A percentile compares a stretch with the other conserved stretches of the same genome.
Conservation (phyloP, 1,140 invertebrate species). For the Ceratina japonica region DNA sequence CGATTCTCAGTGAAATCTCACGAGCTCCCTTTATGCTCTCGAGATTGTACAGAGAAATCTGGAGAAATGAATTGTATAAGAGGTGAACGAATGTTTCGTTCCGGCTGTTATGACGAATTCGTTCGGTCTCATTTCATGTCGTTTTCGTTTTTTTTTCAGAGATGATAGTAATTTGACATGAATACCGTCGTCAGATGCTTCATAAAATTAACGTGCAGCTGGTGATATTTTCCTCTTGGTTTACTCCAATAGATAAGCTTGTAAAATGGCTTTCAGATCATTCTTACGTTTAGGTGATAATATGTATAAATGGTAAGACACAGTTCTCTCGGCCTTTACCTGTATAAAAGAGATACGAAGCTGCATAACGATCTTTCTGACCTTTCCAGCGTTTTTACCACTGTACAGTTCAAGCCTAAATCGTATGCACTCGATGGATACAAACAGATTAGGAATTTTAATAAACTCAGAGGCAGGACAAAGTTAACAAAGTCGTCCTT, state of each 20-base stretch:
- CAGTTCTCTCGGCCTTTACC: not conserved
- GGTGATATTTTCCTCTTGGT: not conserved
- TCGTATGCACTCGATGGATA: constrained; percentile 17
- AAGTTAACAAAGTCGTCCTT: constrained; percentile 77
- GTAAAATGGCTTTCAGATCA: constrained; percentile 61
- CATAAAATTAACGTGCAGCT: not conserved
- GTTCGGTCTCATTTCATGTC: too few species aligned
- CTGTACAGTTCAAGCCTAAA: constrained; percentile 29
- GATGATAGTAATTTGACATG: not conserved
- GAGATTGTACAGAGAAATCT: too few species aligned
- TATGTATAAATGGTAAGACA: constrained; percentile 64
- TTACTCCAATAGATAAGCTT: not conserved
- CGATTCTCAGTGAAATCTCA: too few species aligned
- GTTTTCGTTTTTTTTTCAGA: constrained; percentile 12
- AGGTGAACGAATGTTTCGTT: too few species aligned
- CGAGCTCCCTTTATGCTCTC: too few species aligned
- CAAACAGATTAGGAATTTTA: constrained; percentile 65
- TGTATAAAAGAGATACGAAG: not conserved
- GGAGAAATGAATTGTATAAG: too few species aligned
- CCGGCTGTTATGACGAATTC: too few species aligned
- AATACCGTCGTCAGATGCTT: not conserved
- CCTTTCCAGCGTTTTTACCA: constrained; percentile 38
- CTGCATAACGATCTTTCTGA: not conserved
- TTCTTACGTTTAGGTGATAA: constrained; percentile 61
- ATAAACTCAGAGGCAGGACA: constrained; percentile 48